A percentile compares a stretch with the other conserved stretches of the same genome.
Conservation (phyloP, 2,888 invertebrate species). For the Automeris io region DNA sequence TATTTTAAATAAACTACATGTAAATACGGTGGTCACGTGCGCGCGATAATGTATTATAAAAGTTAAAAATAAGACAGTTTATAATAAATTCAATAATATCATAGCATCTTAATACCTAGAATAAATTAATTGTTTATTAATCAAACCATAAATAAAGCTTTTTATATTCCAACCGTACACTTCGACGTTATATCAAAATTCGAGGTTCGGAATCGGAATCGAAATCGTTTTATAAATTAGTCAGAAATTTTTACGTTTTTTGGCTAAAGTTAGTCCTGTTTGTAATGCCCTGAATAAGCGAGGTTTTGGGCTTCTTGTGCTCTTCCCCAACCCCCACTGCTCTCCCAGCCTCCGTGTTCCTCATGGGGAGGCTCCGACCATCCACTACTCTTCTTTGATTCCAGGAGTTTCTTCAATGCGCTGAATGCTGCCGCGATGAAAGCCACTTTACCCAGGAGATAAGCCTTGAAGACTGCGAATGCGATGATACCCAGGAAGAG, state of each 20-base stretch:
- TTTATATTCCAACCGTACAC: not conserved
- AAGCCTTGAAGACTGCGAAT: conserved; percentile 88
- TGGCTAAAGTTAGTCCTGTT: conserved; percentile 32
- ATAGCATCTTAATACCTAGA: conserved; percentile 30
- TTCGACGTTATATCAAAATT: no score
- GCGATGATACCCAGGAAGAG: conserved; percentile 85
- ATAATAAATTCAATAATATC: conserved; percentile 17
- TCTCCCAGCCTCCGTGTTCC: conserved; percentile 70
- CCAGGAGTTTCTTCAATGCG: conserved; percentile 81
- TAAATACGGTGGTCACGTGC: not conserved
- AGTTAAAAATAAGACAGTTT: not conserved
- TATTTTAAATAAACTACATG: conserved; percentile 22
- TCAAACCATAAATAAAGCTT: conserved; percentile 2
- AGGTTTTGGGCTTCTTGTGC: conserved; percentile 80
- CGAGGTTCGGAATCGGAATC: no score
- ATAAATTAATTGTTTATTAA: conserved; percentile 31
- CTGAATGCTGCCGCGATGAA: conserved; percentile 86
- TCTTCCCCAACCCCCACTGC: conserved; percentile 80
- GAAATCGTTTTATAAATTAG: no score
- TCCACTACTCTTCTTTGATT: conserved; percentile 84
- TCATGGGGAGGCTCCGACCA: conserved; percentile 82
- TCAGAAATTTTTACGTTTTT: no score
- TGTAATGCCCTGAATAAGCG: conserved; percentile 81
- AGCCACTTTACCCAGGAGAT: conserved; percentile 89
- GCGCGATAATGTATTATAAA: not conserved